Evolutionary conservation across 2,888 invertebrate species (phyloP), one percentile per base, ranked within the genome.

Genomic region (Chymomyza fuscimana): DNA sequence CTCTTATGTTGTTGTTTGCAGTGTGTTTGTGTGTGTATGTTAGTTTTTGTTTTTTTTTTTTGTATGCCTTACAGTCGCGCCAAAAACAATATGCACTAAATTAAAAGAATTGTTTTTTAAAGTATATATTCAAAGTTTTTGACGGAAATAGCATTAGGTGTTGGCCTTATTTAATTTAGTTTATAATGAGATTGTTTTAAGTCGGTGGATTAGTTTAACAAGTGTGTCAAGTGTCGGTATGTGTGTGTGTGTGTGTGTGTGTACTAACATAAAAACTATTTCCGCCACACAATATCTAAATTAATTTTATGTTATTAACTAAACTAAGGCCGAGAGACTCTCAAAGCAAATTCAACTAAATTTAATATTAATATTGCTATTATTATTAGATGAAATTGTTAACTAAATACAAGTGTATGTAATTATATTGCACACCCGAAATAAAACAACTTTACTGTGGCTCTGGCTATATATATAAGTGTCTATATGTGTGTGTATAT

Each of bases 161-260:
- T 68, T 46, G 10, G 10, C 12, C 40, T 58, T 58, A 78, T 78
- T 80, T 69, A 73, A 74, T 82, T 86, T 60, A 15, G 79, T 86
- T 79, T 71, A 76, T 77, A 81, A 86, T 86, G 88, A 86, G 86
- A 84, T 87, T 86, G 88, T 86, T 77, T 79, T 80, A 74, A 81
- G 88, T 84, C 88, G 86, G 87, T 88, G 87, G 85, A 88, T 86
- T 84, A 80, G 86, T 82, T 88, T 86, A 88, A 88, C 87, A 84
- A 84, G 88, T 88, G 88, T 88, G 85, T 80, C 73, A 75, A 77
- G 61, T 75, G 64, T 72, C 36, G 54, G 29, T 67, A 32, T 70
- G 50, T 61, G 36, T 61, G 61, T 51, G 62, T 29, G 56, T 29
- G 56, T 40, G 36, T 62, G 66, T 60, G 50, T 66, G 29, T 68